Conservation (phyloP, 2,113 vertebrate species). For the Cisticola juncidis region DNA sequence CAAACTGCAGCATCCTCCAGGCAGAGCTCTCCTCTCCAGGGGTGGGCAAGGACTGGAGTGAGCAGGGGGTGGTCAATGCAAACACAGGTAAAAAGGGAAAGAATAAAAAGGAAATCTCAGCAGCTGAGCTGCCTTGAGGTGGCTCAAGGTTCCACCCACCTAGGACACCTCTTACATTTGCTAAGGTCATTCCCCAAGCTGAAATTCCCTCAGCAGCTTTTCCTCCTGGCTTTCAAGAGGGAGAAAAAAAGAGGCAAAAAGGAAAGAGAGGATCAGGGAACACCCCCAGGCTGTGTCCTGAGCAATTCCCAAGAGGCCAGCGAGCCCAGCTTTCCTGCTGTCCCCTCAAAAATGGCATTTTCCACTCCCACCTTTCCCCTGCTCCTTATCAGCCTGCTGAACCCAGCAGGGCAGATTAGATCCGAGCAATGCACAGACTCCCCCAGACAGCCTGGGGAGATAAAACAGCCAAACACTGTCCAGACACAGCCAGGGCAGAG, state of each 20-base stretch:
- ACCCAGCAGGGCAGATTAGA: slow-evolving; percentile 45
- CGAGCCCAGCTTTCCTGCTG: slow-evolving; percentile 28
- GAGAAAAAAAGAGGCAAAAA: not conserved
- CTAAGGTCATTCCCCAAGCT: not conserved
- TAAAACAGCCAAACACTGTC: slow-evolving; percentile 59
- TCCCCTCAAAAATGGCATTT: slow-evolving; percentile 34
- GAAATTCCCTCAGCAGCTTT: not conserved
- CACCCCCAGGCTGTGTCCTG: slow-evolving; percentile 35
- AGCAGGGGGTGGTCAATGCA: not conserved
- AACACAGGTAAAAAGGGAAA: not conserved
- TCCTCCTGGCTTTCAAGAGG: not conserved
- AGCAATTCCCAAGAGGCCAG: slow-evolving; percentile 12
- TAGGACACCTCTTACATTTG: not conserved
- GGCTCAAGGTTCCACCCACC: not conserved
- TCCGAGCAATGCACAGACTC: slow-evolving; percentile 32
- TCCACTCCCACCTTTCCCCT: slow-evolving; percentile 57
- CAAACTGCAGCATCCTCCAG: not conserved
- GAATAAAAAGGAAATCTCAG: not conserved
- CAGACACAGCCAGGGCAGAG: slow-evolving; percentile 11
- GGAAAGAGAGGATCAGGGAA: not conserved
- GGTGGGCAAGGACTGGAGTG: not conserved
- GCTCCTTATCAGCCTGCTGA: slow-evolving; percentile 43
- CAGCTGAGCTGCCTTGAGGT: not conserved
- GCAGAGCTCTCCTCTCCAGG: not conserved
- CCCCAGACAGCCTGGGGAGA: slow-evolving; percentile 30